Conservation (phyloP, 2,113 vertebrate species). For the Hirundichthys speculiger region DNA sequence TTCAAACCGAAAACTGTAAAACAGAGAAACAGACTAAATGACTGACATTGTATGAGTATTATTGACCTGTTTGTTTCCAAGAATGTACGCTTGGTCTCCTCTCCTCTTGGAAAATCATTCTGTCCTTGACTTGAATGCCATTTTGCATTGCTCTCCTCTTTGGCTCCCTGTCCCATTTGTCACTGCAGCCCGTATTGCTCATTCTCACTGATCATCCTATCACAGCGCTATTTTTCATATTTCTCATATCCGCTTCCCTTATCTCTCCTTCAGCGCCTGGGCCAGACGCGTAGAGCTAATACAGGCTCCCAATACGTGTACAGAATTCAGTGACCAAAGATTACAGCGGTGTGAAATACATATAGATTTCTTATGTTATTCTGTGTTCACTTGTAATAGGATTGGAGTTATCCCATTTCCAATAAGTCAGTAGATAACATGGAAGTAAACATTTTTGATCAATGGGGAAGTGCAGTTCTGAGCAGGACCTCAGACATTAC, state of each 20-base stretch:
- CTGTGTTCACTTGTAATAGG: conserved; percentile 70
- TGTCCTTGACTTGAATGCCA: conserved; percentile 68
- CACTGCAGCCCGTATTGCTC: conserved; percentile 69
- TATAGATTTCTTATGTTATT: conserved; percentile 76
- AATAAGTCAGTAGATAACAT: conserved; percentile 69
- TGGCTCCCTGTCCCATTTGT: conserved; percentile 78
- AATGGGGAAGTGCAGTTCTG: conserved; percentile 51
- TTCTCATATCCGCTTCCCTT: conserved; percentile 82
- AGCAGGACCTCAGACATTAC: conserved; percentile 22
- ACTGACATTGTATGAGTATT: conserved; percentile 47
- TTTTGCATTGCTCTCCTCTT: conserved; percentile 74
- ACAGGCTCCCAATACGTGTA: conserved; percentile 70
- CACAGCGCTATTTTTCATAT: conserved; percentile 81
- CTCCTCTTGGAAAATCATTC: conserved; percentile 55
- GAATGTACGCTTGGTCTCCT: conserved; percentile 48
- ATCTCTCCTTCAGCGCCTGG: conserved; percentile 72
- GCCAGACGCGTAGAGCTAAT: conserved; percentile 80
- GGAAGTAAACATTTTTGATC: conserved; percentile 61
- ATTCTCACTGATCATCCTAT: conserved; percentile 81
- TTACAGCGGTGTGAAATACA: conserved; percentile 74
- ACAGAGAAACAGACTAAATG: conserved; percentile 39
- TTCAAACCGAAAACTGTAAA: conserved; percentile 26
- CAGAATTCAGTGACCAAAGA: conserved; percentile 70
- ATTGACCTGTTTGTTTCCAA: conserved; percentile 54
- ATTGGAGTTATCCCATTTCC: conserved; percentile 71